phyloP scores from a whole-genome alignment of 2,113 vertebrate species.

The Hemiscyllium ocellatum region DNA sequence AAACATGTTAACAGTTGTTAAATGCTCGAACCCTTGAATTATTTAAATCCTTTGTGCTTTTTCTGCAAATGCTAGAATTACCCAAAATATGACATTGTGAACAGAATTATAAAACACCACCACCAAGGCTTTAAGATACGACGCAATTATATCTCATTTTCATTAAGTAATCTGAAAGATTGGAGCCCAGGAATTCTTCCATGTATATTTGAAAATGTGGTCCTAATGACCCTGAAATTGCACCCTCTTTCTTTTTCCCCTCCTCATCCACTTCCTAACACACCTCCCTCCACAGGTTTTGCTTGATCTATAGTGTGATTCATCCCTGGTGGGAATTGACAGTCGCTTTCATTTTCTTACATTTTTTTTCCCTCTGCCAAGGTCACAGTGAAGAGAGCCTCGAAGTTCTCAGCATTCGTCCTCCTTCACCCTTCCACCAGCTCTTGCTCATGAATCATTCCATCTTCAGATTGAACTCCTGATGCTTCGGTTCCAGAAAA shows the following conservation, averaged over 20 bases:
- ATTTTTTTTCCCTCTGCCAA: constrained; percentile 66
- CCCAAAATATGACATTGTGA: constrained; percentile 70
- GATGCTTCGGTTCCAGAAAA: constrained; percentile 78
- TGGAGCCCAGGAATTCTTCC: neutral
- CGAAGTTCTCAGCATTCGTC: constrained; percentile 68
- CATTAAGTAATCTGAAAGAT: constrained; percentile 21
- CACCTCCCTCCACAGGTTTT: constrained; percentile 41
- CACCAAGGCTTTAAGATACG: neutral
- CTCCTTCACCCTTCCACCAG: constrained; percentile 65
- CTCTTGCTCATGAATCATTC: constrained; percentile 95
- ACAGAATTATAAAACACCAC: constrained; percentile 10
- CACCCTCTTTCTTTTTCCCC: neutral
- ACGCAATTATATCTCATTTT: constrained; percentile 11
- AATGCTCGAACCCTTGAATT: constrained; percentile 98
- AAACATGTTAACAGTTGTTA: constrained; percentile 99
- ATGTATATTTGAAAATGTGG: constrained; percentile 24
- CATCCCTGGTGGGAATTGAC: constrained; percentile 76
- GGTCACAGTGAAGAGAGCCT: constrained; percentile 76
- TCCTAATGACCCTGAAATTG: constrained; percentile 37
- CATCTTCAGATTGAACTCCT: constrained; percentile 91
- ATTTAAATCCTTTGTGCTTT: constrained; percentile 87
- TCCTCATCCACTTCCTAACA: constrained; percentile 38
- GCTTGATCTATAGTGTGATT: constrained; percentile 78
- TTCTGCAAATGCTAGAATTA: constrained; percentile 57
- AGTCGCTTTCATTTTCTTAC: constrained; percentile 83